A percentile compares a stretch with the other conserved stretches of the same genome.
phyloP scores from a whole-genome alignment of 1,140 invertebrate genomes.

The Steinernema khuongi region DNA sequence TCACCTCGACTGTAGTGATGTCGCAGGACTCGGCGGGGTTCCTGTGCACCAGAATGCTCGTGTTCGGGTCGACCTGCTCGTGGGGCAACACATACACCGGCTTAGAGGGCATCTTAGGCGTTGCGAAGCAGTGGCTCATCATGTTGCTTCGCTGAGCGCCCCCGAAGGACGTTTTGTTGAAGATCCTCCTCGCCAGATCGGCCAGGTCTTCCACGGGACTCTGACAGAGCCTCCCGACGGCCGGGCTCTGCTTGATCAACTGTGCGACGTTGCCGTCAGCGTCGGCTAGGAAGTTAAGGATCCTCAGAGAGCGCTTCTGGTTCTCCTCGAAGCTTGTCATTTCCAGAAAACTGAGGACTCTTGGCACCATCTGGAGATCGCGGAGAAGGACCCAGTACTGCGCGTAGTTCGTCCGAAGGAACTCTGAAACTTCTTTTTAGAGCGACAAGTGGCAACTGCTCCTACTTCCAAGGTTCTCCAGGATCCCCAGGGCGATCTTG shows the following conservation, averaged over 20 bases:
- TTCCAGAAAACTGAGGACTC: not conserved
- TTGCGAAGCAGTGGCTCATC: not conserved
- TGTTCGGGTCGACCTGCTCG: not conserved
- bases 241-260: not conserved
- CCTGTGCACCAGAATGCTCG: not conserved
- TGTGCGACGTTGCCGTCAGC: not conserved
- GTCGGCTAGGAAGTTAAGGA: not conserved
- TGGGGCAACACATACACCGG: not conserved
- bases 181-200: not conserved
- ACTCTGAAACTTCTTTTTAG: no score
- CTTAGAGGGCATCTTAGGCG: not conserved
- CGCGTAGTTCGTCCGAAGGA: not conserved
- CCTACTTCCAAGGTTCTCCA: conserved; percentile 2
- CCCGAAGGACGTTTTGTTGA: not conserved
- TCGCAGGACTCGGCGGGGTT: not conserved
- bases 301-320: not conserved
- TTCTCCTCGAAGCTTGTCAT: not conserved
- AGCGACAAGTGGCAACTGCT: no score
- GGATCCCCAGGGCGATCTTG: not conserved
- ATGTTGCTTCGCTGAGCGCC: not conserved
- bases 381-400: not conserved
- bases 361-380: not conserved
- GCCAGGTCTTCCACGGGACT: not conserved
- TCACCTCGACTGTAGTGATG: not conserved
- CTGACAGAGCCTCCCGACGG: not conserved